These are phyloP conservation scores for Tichodroma muraria DNA, from an alignment of 2,113 vertebrate species.

Conservation along the genomic window DNA sequence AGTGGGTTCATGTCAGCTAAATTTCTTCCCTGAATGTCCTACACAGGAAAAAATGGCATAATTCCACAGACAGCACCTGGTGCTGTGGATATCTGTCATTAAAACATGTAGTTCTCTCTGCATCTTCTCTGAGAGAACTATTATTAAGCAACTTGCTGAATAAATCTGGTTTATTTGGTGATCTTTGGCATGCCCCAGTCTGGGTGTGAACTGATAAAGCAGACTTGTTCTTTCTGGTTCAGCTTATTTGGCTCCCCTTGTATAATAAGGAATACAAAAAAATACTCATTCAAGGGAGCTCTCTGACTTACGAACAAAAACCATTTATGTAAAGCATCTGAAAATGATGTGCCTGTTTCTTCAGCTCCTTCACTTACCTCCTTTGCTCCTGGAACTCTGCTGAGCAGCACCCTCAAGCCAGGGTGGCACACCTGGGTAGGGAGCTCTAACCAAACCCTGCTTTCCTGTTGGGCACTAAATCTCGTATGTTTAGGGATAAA, in stretches of 20 bases:
- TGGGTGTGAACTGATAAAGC: conserved; percentile 25
- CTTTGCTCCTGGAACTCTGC: not conserved
- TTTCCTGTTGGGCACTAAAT: not conserved
- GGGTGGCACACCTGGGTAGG: not conserved
- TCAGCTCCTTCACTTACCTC: conserved; percentile 32
- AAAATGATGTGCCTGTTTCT: not conserved
- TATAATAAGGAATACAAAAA: conserved; percentile 7
- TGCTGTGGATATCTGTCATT: conserved; percentile 6
- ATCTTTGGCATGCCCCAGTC: not conserved
- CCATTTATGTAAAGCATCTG: not conserved
- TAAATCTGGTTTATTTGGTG: conserved; percentile 26
- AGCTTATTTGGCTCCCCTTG: conserved; percentile 21
- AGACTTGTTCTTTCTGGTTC: conserved; percentile 47
- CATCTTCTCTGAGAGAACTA: not conserved
- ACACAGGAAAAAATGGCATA: conserved; percentile 35
- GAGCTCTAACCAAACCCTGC: not conserved
- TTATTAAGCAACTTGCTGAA: conserved; percentile 39
- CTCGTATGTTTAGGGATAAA: not conserved
- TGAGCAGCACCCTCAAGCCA: not conserved
- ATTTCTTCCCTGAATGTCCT: conserved; percentile 1
- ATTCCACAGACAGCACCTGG: conserved; percentile 44
- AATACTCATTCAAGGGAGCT: not conserved
- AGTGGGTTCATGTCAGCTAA: conserved; percentile 50
- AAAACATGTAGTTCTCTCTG: conserved; percentile 6
- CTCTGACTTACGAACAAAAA: conserved; percentile 7